A percentile compares a stretch with the other conserved stretches of the same genome.
phyloP scores from a whole-genome alignment of 2,113 vertebrate genomes.

The Antechinus flavipes region DNA sequence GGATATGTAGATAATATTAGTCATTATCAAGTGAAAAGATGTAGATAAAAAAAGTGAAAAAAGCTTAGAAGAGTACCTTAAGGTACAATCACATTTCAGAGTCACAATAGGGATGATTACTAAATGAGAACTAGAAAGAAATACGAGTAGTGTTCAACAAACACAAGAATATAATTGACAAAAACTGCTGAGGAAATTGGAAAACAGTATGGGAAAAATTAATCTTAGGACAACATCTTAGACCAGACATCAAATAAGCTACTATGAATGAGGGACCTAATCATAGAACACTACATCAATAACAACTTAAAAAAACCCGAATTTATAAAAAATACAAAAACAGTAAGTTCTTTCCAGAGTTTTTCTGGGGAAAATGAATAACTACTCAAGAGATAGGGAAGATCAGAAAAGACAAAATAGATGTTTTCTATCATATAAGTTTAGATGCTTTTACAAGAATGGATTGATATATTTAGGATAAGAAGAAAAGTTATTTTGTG shows the following conservation, averaged over 20 bases:
- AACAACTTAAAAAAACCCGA: background rate
- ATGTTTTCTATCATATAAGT: background rate
- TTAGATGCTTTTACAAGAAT: background rate
- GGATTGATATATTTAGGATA: background rate
- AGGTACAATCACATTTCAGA: background rate
- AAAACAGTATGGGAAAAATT: background rate
- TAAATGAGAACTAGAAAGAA: background rate
- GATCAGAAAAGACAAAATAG: background rate
- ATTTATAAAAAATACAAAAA: background rate
- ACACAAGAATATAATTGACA: background rate
- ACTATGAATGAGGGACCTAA: background rate
- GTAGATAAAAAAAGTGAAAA: background rate
- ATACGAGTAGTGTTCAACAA: background rate
- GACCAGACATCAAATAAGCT: background rate
- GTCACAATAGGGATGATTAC: background rate
- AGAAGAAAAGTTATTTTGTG: background rate
- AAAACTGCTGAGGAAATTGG: background rate
- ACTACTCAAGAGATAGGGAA: background rate
- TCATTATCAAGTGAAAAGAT: background rate
- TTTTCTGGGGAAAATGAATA: background rate
- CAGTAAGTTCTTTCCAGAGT: background rate
- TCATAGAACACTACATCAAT: background rate
- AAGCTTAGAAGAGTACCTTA: background rate
- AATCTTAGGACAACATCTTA: background rate
- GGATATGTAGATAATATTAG: background rate